These are phyloP conservation scores for Amorpha juglandis DNA, from an alignment of 2,888 invertebrate genomes.

Conservation along the genomic window DNA sequence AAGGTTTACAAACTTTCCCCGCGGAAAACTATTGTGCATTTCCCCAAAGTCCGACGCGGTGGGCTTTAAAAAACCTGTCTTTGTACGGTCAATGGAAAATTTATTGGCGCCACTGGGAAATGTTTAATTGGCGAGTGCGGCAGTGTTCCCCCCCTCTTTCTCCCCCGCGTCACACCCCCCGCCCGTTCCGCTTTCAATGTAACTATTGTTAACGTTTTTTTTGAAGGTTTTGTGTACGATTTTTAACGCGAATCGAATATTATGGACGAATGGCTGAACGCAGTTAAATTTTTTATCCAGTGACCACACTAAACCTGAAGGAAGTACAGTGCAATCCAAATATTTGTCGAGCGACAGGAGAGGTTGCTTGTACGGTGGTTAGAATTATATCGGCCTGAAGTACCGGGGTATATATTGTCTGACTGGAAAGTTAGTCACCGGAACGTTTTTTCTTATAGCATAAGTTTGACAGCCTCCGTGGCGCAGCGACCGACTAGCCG, in stretches of 20 bases:
- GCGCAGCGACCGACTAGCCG: no score
- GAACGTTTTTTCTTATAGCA: no score
- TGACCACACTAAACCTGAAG: no score
- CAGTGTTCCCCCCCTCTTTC: conserved; percentile 17
- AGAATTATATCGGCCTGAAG: no score
- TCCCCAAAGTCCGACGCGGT: conserved; percentile 23
- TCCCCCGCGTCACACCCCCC: conserved; percentile 23
- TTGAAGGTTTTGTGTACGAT: conserved; percentile 23
- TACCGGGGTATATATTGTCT: no score
- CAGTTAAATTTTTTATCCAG: not conserved
- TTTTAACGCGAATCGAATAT: conserved; percentile 20
- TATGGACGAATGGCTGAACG: conserved; percentile 4
- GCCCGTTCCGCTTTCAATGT: conserved; percentile 28
- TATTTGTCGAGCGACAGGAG: no score
- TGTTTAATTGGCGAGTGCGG: conserved; percentile 40
- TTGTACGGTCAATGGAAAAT: conserved; percentile 72
- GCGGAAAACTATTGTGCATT: conserved; percentile 32
- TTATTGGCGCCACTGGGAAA: conserved; percentile 73
- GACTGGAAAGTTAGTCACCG: no score
- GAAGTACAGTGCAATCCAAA: no score
- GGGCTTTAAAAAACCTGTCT: conserved; percentile 47
- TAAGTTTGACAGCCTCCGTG: no score
- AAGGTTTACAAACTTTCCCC: conserved; percentile 51
- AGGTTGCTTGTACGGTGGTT: no score
- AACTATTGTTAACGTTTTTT: conserved; percentile 35